These are phyloP conservation scores for Thalassarche chlororhynchos DNA, from an alignment of 2,113 vertebrate species.

Conservation along the genomic window DNA sequence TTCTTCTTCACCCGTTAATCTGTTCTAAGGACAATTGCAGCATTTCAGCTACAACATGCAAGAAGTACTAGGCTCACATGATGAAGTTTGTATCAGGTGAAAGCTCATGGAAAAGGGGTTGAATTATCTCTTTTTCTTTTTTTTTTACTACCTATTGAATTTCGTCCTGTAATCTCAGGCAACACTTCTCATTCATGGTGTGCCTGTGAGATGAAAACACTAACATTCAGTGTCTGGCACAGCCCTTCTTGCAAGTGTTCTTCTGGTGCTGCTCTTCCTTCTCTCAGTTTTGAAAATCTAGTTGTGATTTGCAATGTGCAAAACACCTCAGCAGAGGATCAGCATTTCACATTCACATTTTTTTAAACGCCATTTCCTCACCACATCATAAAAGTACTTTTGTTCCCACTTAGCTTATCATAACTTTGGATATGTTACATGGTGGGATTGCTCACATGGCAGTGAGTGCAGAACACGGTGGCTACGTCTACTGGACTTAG, in stretches of 20 bases:
- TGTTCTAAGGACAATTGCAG: background rate
- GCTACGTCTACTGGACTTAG: background rate
- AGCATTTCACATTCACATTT: background rate
- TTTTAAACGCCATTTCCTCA: background rate
- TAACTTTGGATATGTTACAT: background rate
- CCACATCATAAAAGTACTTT: background rate
- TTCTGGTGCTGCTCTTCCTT: background rate
- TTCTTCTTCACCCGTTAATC: background rate
- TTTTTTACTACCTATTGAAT: background rate
- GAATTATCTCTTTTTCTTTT: background rate
- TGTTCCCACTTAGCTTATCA: background rate
- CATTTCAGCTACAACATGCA: background rate
- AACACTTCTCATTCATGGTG: background rate
- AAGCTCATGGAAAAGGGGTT: background rate
- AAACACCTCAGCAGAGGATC: background rate
- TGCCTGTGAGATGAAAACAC: background rate
- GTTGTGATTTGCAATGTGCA: accelerated
- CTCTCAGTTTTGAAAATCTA: background rate
- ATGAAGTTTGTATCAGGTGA: background rate
- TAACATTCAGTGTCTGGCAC: background rate
- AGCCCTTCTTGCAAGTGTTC: background rate
- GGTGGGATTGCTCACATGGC: background rate
- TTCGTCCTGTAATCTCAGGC: background rate
- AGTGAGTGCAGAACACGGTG: background rate
- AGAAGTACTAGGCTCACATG: background rate